Evolutionary conservation across 2,797 vertebrate genomes (phyloP).

Genomic region (Rhyacichthys aspro): DNA sequence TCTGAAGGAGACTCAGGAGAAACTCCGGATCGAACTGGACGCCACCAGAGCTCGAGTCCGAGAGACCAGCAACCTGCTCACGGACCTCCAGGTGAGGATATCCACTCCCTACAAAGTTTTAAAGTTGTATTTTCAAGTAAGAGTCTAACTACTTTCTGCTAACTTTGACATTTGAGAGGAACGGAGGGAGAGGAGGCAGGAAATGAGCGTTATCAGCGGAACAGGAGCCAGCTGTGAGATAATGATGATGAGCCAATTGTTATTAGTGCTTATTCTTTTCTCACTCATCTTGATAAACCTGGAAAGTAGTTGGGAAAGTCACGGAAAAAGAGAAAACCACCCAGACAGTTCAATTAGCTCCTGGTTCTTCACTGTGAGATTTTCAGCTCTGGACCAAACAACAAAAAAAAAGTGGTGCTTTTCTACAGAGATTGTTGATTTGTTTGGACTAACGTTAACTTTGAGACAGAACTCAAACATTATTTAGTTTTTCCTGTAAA

Average conservation of each 20-base stretch:
- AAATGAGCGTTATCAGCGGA: constrained; percentile 31
- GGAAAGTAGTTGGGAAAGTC: too few relatives aligned
- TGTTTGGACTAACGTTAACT: too few relatives aligned
- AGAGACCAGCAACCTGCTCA: constrained; percentile 91
- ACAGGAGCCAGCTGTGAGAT: constrained; percentile 55
- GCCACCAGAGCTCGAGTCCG: constrained; percentile 87
- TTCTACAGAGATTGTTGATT: too few relatives aligned
- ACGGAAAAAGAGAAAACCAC: too few relatives aligned
- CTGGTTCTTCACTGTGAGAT: too few relatives aligned
- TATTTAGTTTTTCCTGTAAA: too few relatives aligned
- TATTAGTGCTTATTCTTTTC: neutral
- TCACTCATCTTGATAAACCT: too few relatives aligned
- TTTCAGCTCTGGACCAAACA: too few relatives aligned
- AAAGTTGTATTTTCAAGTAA: neutral
- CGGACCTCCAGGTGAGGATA: constrained; percentile 87
- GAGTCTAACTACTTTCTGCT: neutral
- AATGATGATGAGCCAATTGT: constrained; percentile 53
- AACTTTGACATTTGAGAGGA: neutral
- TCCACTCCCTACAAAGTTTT: too few relatives aligned
- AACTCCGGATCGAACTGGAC: constrained; percentile 90
- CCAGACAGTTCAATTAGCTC: too few relatives aligned
- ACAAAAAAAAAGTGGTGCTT: too few relatives aligned
- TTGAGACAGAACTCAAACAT: too few relatives aligned
- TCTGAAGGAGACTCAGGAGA: constrained; percentile 92
- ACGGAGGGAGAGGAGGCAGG: constrained; percentile 22